phyloP scores from a whole-genome alignment of 2,888 invertebrate species.

The Polydrusus cervinus region DNA sequence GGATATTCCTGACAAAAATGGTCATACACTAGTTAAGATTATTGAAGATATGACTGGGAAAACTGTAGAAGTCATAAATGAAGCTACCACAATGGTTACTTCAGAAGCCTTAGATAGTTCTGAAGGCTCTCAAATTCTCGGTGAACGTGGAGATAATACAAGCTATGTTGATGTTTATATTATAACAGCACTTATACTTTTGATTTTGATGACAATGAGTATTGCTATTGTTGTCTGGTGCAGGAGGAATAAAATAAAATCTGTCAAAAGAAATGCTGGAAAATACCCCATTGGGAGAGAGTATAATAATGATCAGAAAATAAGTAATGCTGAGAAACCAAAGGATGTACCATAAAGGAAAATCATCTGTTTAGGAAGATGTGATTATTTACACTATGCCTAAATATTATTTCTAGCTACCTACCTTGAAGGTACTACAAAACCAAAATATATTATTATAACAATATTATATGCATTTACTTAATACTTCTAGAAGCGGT shows the following conservation, averaged over 20 bases:
- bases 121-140: not conserved
- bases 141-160: not conserved
- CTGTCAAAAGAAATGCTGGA: conserved; percentile 33
- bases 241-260: conserved; percentile 31
- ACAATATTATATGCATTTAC: not conserved
- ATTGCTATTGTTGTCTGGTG: conserved; percentile 31
- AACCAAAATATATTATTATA: no score
- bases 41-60: conserved; percentile 29
- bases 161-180: conserved; percentile 30
- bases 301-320: conserved; percentile 31
- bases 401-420: not conserved
- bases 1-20: conserved; percentile 11
- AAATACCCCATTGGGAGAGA: conserved; percentile 37
- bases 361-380: not conserved
- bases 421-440: no score
- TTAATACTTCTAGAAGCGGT: no score
- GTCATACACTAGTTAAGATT: conserved; percentile 22
- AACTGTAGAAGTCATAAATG: conserved; percentile 28
- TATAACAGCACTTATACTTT: conserved; percentile 33
- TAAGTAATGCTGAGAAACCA: conserved; percentile 34
- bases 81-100: conserved; percentile 24
- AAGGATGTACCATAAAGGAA: conserved; percentile 33
- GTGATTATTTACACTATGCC: not conserved
- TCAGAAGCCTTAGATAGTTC: not conserved
- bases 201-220: conserved; percentile 13